Evolutionary conservation across 2,113 vertebrate genomes (phyloP).

Genomic region (Dascyllus trimaculatus): DNA sequence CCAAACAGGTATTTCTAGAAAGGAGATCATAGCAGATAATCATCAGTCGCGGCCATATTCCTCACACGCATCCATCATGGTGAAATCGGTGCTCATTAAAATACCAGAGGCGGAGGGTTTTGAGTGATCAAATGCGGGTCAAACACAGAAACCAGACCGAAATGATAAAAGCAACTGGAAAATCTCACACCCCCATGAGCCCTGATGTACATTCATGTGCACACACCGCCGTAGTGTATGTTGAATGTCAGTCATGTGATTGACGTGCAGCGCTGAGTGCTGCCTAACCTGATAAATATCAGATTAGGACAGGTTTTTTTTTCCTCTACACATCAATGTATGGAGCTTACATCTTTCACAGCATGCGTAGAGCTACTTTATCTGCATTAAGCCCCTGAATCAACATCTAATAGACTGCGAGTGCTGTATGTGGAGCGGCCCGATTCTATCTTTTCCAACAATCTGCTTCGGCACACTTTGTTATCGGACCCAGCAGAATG

Average conservation of each 20-base stretch:
- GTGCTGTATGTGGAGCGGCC: constrained; percentile 18
- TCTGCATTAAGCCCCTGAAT: constrained; percentile 68
- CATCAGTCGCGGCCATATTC: background rate
- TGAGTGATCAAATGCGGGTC: background rate
- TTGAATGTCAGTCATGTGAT: constrained; percentile 44
- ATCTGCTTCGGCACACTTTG: constrained; percentile 64
- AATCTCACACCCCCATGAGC: background rate
- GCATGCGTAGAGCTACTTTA: constrained; percentile 47
- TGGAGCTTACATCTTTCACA: constrained; percentile 43
- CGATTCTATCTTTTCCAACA: constrained; percentile 56
- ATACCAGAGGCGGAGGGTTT: background rate
- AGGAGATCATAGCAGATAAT: background rate
- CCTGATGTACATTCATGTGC: constrained; percentile 43
- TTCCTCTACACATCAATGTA: constrained; percentile 39
- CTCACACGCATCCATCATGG: background rate
- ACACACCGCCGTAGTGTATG: constrained; percentile 6
- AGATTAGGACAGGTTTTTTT: constrained; percentile 36
- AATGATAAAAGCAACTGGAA: constrained; percentile 8
- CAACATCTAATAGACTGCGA: constrained; percentile 57
- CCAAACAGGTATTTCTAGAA: background rate
- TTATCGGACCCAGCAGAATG: constrained; percentile 67
- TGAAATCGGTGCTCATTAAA: background rate
- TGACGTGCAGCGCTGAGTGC: constrained; percentile 40
- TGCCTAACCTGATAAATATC: constrained; percentile 57
- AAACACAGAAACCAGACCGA: background rate